These are phyloP conservation scores for Cygnus atratus DNA, from an alignment of 2,113 vertebrate genomes.

Conservation along the genomic window DNA sequence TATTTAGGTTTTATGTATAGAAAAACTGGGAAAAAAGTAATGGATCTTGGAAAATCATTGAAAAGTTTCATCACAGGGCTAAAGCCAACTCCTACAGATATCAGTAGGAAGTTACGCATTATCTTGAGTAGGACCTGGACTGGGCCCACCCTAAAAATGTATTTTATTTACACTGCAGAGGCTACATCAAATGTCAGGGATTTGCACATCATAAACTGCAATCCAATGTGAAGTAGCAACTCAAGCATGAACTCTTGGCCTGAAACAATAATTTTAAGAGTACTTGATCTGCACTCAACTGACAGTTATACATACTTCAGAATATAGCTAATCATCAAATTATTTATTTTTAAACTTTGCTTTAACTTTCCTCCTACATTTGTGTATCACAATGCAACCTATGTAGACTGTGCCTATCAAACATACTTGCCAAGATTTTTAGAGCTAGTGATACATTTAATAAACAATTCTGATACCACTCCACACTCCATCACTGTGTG, in stretches of 20 bases:
- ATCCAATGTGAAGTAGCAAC: background rate
- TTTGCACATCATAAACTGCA: background rate
- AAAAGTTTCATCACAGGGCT: background rate
- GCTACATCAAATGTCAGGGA: background rate
- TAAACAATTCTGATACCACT: background rate
- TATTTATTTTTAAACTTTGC: background rate
- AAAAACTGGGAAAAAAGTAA: background rate
- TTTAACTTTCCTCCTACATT: background rate
- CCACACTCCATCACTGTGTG: background rate
- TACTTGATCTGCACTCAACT: background rate
- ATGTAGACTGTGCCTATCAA: background rate
- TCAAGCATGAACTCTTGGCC: background rate
- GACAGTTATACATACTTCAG: background rate
- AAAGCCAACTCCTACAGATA: background rate
- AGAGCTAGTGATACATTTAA: background rate
- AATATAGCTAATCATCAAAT: background rate
- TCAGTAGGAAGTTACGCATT: background rate
- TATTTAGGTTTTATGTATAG: slow-evolving; percentile 45
- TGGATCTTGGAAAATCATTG: background rate
- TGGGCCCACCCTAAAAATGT: background rate
- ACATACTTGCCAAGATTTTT: background rate
- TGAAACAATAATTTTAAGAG: background rate
- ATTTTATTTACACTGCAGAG: background rate
- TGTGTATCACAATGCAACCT: background rate
- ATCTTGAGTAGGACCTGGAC: background rate